A percentile compares a stretch with the other conserved stretches of the same genome.
phyloP scores from a whole-genome alignment of 2,797 vertebrate genomes.

The Propithecus perrieri region DNA sequence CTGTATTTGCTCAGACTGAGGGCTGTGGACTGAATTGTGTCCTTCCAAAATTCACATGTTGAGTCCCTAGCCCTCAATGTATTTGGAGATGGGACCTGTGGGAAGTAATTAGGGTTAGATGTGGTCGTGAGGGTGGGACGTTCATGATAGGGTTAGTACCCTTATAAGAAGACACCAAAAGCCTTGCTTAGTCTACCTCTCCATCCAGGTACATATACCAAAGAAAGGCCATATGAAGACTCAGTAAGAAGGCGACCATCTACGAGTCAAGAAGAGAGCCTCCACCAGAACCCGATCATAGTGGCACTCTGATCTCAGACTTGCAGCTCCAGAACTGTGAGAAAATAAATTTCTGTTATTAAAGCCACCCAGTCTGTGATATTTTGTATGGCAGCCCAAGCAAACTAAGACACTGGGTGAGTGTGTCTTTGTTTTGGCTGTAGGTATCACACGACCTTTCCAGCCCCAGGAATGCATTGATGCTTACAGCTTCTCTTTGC shows the following conservation, averaged over 20 bases:
- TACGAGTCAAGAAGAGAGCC: neutral
- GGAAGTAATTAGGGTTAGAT: neutral
- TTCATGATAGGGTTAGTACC: neutral
- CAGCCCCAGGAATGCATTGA: neutral
- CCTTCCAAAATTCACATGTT: neutral
- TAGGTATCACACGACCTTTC: no score
- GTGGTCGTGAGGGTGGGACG: neutral
- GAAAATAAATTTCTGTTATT: neutral
- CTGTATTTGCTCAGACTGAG: neutral
- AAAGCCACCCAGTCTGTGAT: neutral
- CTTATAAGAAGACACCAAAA: neutral
- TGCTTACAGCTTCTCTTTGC: neutral
- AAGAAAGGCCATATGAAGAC: neutral
- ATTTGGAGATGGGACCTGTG: neutral
- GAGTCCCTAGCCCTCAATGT: neutral
- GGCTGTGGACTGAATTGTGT: neutral
- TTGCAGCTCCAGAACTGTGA: neutral
- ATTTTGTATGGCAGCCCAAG: neutral
- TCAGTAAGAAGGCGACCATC: rapidly evolving
- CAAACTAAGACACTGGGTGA: neutral
- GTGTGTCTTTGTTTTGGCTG: neutral
- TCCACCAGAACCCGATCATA: neutral
- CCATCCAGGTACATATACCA: rapidly evolving
- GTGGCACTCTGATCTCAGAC: neutral
- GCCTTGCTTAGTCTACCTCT: neutral